Percentiles rank a stretch among this genome's conserved stretches.
phyloP scores from a whole-genome alignment of 2,888 invertebrate genomes.

The Periphyllus acericola region DNA sequence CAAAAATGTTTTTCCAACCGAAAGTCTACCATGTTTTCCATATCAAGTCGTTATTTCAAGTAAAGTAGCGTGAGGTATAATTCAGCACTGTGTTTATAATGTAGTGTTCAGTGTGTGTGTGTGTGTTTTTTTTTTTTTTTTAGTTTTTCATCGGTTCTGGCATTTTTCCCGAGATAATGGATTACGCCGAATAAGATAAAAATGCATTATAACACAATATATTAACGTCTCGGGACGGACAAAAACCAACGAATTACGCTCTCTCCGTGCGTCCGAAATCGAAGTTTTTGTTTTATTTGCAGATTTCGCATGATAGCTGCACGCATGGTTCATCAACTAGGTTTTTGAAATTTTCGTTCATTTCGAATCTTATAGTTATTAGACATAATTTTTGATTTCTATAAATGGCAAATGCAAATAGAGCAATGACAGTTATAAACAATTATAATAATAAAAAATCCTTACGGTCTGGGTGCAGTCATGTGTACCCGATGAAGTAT shows the following conservation, averaged over 20 bases:
- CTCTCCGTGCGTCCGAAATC: neutral
- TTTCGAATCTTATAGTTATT: neutral
- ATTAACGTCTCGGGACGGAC: neutral
- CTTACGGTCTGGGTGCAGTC: too few relatives aligned
- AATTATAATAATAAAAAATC: too few relatives aligned
- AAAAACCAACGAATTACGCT: neutral
- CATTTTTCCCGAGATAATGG: neutral
- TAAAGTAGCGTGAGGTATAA: constrained; percentile 25
- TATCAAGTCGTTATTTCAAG: too few relatives aligned
- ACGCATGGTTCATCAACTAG: too few relatives aligned
- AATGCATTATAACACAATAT: neutral
- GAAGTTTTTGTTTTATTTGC: neutral
- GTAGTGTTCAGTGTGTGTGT: neutral
- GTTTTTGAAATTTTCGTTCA: neutral
- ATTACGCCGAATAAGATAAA: neutral
- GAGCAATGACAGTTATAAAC: too few relatives aligned
- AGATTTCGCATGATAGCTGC: neutral
- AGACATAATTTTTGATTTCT: too few relatives aligned
- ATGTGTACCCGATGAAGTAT: too few relatives aligned
- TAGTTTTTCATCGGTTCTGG: neutral
- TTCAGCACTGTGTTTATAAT: neutral
- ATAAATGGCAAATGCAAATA: too few relatives aligned
- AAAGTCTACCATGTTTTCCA: too few relatives aligned
- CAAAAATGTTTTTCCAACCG: too few relatives aligned
- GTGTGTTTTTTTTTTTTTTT: neutral